Conservation (phyloP, 2,797 vertebrate genomes). For the Cuculus canorus region DNA sequence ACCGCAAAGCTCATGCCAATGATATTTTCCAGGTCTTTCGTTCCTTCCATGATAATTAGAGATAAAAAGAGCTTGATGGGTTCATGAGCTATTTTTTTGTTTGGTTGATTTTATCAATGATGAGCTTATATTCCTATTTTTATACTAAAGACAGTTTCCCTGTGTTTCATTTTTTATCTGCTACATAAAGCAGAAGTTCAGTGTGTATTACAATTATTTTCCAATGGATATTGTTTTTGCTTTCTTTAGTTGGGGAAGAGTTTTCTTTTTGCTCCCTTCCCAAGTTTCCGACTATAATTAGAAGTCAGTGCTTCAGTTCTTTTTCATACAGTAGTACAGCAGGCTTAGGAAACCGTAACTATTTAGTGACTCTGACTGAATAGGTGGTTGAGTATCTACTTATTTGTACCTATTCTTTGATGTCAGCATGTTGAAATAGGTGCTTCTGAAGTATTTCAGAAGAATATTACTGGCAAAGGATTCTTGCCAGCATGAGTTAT, state of each 20-base stretch:
- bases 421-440: background rate
- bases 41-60: background rate
- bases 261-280: conserved; percentile 28
- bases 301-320: background rate
- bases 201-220: conserved; percentile 23
- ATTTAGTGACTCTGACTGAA: background rate
- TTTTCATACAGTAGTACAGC: background rate
- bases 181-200: conserved; percentile 32
- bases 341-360: background rate
- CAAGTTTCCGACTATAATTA: conserved; percentile 41
- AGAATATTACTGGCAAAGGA: background rate
- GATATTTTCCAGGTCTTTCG: conserved; percentile 33
- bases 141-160: background rate
- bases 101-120: background rate
- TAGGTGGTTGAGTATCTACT: background rate
- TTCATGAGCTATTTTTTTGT: background rate
- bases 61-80: conserved; percentile 15
- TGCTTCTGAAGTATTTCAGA: background rate
- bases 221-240: background rate
- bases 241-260: background rate
- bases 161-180: background rate
- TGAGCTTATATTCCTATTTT: conserved; percentile 4
- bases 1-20: background rate
- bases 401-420: background rate
- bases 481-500: background rate